phyloP scores from a whole-genome alignment of 1,140 invertebrate genomes.

The Stegodyphus mimosarum region DNA sequence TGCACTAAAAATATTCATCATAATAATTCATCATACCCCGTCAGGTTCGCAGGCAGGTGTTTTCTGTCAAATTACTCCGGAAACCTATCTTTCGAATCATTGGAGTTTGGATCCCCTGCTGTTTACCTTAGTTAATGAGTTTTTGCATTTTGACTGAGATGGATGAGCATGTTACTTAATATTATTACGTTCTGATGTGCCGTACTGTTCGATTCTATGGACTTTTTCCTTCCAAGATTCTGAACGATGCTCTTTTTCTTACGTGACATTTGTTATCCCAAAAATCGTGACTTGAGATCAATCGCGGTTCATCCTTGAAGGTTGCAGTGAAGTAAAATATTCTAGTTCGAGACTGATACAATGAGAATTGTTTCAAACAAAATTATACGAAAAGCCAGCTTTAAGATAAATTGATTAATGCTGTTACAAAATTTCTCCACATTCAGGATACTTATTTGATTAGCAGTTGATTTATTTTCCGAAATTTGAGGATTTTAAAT shows the following conservation, averaged over 20 bases:
- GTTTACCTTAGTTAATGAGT: constrained; percentile 60
- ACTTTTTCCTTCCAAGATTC: neutral
- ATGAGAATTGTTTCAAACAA: too few species aligned
- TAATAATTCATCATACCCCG: constrained; percentile 47
- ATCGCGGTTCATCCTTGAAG: neutral
- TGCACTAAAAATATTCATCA: constrained; percentile 45
- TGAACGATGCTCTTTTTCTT: neutral
- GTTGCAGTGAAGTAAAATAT: neutral
- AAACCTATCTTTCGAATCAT: constrained; percentile 59
- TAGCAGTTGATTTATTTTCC: too few species aligned
- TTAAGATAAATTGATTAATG: too few species aligned
- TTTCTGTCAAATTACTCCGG: constrained; percentile 58
- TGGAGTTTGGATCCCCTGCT: constrained; percentile 34
- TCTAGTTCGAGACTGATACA: too few species aligned
- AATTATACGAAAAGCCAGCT: too few species aligned
- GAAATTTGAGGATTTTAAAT: too few species aligned
- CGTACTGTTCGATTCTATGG: neutral
- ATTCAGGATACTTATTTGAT: too few species aligned
- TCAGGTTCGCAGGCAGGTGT: constrained; percentile 52
- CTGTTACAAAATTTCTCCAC: too few species aligned
- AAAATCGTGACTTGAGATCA: neutral
- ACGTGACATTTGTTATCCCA: neutral
- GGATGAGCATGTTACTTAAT: constrained; percentile 40
- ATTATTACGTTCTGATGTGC: constrained; percentile 34
- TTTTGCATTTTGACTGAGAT: constrained; percentile 55